Conservation (phyloP, 2,113 vertebrate genomes). For the Pristiophorus japonicus region DNA sequence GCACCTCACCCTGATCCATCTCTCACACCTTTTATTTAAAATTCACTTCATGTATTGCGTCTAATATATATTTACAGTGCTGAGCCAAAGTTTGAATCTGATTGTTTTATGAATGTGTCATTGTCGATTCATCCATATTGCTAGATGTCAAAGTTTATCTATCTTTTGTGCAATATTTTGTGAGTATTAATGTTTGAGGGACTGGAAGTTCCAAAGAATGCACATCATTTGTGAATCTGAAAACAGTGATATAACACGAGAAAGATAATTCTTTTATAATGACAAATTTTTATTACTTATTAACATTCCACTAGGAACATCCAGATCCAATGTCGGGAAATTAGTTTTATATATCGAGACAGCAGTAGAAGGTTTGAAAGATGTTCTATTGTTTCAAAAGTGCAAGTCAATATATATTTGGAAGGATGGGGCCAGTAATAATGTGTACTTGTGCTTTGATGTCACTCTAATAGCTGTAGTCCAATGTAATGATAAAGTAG, state of each 20-base stretch:
- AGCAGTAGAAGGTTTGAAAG: neutral
- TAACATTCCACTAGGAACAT: neutral
- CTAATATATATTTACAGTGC: neutral
- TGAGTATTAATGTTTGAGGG: neutral
- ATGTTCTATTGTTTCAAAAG: neutral
- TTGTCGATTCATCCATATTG: neutral
- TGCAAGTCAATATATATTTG: neutral
- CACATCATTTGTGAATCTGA: neutral
- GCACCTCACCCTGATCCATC: neutral
- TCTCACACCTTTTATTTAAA: neutral
- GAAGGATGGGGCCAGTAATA: neutral
- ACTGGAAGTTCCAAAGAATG: neutral
- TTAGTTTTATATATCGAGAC: neutral
- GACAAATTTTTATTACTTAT: conserved; percentile 6
- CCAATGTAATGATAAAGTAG: conserved; percentile 9
- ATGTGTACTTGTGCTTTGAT: conserved; percentile 14
- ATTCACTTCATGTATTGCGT: neutral
- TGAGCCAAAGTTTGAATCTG: neutral
- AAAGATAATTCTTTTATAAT: neutral
- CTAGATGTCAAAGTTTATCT: neutral
- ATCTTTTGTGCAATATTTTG: neutral
- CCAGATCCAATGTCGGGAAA: neutral
- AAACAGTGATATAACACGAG: neutral
- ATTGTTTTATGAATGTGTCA: neutral
- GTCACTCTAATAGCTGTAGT: neutral